A percentile compares a stretch with the other conserved stretches of the same genome.
phyloP scores from a whole-genome alignment of 2,888 invertebrate genomes.

The Camponotus fellah region DNA sequence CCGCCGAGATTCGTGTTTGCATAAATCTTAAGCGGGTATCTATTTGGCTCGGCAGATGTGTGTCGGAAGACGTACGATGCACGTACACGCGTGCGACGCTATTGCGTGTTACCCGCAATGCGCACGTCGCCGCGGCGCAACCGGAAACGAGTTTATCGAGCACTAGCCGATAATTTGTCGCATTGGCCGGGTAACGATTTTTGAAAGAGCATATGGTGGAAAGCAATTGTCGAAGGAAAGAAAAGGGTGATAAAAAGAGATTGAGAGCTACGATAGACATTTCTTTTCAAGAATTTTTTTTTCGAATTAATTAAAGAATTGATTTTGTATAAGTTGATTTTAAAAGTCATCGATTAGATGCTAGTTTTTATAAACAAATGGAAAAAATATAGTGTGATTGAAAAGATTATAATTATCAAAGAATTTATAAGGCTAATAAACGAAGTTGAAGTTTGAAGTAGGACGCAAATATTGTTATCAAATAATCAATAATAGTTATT shows the following conservation, averaged over 20 bases:
- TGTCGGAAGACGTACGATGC: constrained; percentile 45
- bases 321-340: not conserved
- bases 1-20: constrained; percentile 53
- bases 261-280: not conserved
- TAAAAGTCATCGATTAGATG: not conserved
- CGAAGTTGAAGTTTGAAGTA: too few relatives aligned
- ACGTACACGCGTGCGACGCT: not conserved
- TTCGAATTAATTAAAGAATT: not conserved
- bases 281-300: not conserved
- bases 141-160: constrained; percentile 38
- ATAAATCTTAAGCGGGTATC: constrained; percentile 56
- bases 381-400: too few relatives aligned
- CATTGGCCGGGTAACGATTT: constrained; percentile 33
- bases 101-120: constrained; percentile 49
- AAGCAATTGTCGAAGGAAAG: not conserved
- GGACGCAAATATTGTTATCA: too few relatives aligned
- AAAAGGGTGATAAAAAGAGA: not conserved
- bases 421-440: too few relatives aligned
- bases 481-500: too few relatives aligned
- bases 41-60: constrained; percentile 49
- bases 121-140: constrained; percentile 26
- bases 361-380: too few relatives aligned
- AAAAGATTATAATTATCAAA: too few relatives aligned
- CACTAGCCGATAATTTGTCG: constrained; percentile 26
- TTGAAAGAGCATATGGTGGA: not conserved